Base-by-base conservation (phyloP, 1,140 invertebrate species). In the Drosophila triauraria region DNA sequence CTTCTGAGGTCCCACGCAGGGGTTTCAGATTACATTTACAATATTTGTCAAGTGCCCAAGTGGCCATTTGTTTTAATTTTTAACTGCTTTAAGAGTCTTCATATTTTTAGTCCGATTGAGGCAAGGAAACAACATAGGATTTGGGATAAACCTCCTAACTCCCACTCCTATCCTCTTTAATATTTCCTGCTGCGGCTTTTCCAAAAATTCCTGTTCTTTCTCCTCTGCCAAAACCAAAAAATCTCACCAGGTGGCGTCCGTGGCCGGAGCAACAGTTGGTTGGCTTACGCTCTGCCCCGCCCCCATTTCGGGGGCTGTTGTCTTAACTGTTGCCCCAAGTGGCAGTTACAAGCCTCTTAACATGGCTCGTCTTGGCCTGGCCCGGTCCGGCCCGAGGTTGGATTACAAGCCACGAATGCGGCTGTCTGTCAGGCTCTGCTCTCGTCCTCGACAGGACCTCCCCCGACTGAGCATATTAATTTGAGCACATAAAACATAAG, bases 401-500 rank as follows among this genome's bases (percentile, higher is more conserved):
- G 67, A 71, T 72, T 72, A 72, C 67, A 76, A 54, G 68, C 57
- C 72, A 63, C 75, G 61, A 78, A 68, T 38, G 51, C 54, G 42
- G 75, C 25, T 50, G 40, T 72, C 58, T 62, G 71, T 75, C 76
- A 62, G 51, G 38, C 43, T 23, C 57, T 70, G 51, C 38, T 30
- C 30, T 38, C 51, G 51, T 23, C 58, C 38, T 17, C 32, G 53
- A 38, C 32, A 54, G 32, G 32, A 23, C 42, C 68, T 25, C 48
- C 68, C 47, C 53, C 44, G 23, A 50, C 67, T 30, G 60, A 62
- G 82, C 69, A 81, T 90, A 88, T 88, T 88, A 88, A 90, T 88
- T 88, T 88, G 88, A 85, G 81, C 75, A 79, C 85, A 88, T 90
- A 90, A 90, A 85, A 85, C 85, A 88, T 80, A 79, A 51, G 54